A percentile compares a stretch with the other conserved stretches of the same genome.
phyloP scores from a whole-genome alignment of 2,888 invertebrate species.

The Drosophila neonasuta region DNA sequence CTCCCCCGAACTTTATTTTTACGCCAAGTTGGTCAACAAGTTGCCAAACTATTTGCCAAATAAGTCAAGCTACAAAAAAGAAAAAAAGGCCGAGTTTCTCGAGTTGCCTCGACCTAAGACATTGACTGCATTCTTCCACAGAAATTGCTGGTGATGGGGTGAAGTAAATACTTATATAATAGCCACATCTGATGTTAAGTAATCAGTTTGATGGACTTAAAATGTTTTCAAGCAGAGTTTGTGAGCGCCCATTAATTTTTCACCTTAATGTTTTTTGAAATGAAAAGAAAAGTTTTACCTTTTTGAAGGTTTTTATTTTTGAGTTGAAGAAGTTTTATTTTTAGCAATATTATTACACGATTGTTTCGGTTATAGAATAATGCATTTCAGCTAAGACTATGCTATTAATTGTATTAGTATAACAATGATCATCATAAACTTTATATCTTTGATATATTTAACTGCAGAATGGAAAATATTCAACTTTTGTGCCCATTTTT shows the following conservation, averaged over 20 bases:
- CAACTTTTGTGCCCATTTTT: conserved; percentile 42
- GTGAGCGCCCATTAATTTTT: neutral
- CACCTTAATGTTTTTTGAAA: neutral
- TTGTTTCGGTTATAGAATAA: conserved; percentile 33
- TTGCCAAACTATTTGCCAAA: conserved; percentile 62
- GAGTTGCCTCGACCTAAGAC: conserved; percentile 17
- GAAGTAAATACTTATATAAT: neutral
- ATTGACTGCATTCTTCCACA: conserved; percentile 32
- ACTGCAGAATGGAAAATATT: conserved; percentile 14
- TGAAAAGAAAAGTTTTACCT: neutral
- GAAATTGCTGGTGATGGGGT: conserved; percentile 5
- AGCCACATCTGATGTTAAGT: conserved; percentile 29
- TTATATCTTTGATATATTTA: conserved; percentile 13
- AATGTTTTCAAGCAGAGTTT: conserved; percentile 1
- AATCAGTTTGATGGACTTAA: conserved; percentile 29
- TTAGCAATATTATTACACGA: conserved; percentile 29
- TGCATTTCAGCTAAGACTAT: conserved; percentile 32
- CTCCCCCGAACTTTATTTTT: conserved; percentile 40
- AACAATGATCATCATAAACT: conserved; percentile 8
- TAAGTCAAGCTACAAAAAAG: conserved; percentile 43
- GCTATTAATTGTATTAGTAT: conserved; percentile 14
- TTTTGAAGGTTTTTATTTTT: conserved; percentile 1
- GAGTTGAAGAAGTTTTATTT: conserved; percentile 37
- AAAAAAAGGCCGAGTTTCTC: conserved; percentile 5
- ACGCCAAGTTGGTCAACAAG: conserved; percentile 64